Conservation (phyloP, 2,113 vertebrate species). For the Podarcis muralis region DNA sequence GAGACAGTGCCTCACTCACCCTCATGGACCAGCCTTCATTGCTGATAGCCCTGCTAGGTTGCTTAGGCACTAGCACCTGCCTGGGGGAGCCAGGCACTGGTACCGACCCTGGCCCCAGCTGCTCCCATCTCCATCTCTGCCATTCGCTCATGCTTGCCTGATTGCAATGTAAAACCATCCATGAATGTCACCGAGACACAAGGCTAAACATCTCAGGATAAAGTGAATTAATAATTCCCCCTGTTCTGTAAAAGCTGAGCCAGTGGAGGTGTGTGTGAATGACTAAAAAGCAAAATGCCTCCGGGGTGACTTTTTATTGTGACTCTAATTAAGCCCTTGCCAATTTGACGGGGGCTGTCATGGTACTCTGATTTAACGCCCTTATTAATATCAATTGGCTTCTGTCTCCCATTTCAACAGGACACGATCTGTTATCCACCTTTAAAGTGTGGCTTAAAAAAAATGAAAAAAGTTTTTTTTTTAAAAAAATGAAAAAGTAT, state of each 20-base stretch:
- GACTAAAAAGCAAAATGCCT: slow-evolving; percentile 70
- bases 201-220: slow-evolving; percentile 51
- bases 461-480: slow-evolving; percentile 8
- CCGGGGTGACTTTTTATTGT: slow-evolving; percentile 63
- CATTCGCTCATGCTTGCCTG: neutral
- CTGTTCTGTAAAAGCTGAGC: slow-evolving; percentile 35
- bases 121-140: slow-evolving; percentile 7
- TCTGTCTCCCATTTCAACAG: slow-evolving; percentile 65
- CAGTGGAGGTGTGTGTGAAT: slow-evolving; percentile 57
- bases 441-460: slow-evolving; percentile 47
- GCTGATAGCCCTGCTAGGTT: too few species aligned
- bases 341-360: slow-evolving; percentile 60
- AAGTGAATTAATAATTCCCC: slow-evolving; percentile 56
- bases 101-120: too few species aligned
- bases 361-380: slow-evolving; percentile 59
- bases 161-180: neutral
- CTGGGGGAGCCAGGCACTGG: too few species aligned
- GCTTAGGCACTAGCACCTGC: too few species aligned
- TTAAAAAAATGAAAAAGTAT: neutral
- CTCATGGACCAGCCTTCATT: too few species aligned
- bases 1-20: too few species aligned
- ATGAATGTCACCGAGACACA: slow-evolving; percentile 43
- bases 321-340: slow-evolving; percentile 79
- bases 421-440: slow-evolving; percentile 62
- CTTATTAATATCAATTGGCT: slow-evolving; percentile 63